Conservation (phyloP, 2,797 vertebrate species). For the Lepidocolaptes lacrymiger region DNA sequence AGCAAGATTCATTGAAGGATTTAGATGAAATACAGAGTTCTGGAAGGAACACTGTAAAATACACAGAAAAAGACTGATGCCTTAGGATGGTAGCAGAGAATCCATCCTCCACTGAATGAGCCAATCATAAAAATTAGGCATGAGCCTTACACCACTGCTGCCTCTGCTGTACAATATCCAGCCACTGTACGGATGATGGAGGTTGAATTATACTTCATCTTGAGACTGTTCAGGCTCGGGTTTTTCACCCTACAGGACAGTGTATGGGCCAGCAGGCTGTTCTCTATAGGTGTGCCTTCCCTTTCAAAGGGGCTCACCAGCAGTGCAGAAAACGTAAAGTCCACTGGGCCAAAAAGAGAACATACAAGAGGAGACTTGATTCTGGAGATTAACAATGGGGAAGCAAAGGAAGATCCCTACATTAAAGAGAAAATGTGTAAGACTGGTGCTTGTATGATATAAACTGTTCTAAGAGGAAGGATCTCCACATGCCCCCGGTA, state of each 20-base stretch:
- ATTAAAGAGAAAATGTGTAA: not conserved
- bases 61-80: not conserved
- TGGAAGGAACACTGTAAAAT: not conserved
- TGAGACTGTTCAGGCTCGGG: not conserved
- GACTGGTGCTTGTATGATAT: not conserved
- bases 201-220: not conserved
- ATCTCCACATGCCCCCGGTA: not conserved
- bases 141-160: not conserved
- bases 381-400: not conserved
- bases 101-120: not conserved
- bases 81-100: not conserved
- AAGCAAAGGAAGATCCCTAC: not conserved
- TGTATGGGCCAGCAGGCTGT: not conserved
- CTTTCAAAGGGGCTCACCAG: not conserved
- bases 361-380: not conserved
- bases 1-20: not conserved
- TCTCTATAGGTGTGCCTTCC: rapidly evolving
- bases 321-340: not conserved
- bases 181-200: not conserved
- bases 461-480: not conserved
- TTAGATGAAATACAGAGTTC: not conserved
- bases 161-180: not conserved
- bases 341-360: not conserved
- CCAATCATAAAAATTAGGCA: not conserved
- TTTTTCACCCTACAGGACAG: not conserved